phyloP scores from a whole-genome alignment of 2,113 vertebrate genomes.

The Craseonycteris thonglongyai region DNA sequence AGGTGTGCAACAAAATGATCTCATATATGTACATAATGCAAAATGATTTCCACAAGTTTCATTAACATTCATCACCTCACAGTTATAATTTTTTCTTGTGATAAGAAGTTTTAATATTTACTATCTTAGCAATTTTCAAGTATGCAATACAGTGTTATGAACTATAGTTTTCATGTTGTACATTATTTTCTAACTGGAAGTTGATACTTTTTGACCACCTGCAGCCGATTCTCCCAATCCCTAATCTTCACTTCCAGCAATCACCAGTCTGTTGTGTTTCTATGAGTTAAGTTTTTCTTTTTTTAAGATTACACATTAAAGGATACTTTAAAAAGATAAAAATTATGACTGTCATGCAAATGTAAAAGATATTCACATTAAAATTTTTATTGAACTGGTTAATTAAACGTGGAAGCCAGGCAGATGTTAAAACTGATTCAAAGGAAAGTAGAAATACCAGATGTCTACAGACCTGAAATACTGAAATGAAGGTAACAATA shows the following conservation, averaged over 20 bases:
- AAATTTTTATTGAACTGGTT: background rate
- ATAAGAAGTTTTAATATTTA: background rate
- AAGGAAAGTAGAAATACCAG: background rate
- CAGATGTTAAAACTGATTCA: background rate
- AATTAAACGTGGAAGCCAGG: background rate
- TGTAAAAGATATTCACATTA: background rate
- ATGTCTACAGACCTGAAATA: background rate
- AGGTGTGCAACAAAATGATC: background rate
- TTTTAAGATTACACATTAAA: background rate
- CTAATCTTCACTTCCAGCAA: background rate
- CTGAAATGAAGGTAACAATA: accelerated
- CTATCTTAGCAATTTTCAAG: background rate
- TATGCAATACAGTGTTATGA: background rate
- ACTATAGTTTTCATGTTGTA: background rate
- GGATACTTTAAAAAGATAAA: background rate
- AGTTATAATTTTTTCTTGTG: background rate
- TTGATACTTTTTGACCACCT: background rate
- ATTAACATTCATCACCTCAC: background rate
- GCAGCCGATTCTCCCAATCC: too few relatives aligned
- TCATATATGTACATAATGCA: background rate
- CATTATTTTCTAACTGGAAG: background rate
- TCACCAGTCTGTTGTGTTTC: background rate
- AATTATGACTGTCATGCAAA: background rate
- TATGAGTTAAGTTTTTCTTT: background rate
- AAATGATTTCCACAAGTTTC: background rate